These are phyloP conservation scores for Pissodes strobi DNA, from an alignment of 1,140 invertebrate genomes.

Conservation along the genomic window DNA sequence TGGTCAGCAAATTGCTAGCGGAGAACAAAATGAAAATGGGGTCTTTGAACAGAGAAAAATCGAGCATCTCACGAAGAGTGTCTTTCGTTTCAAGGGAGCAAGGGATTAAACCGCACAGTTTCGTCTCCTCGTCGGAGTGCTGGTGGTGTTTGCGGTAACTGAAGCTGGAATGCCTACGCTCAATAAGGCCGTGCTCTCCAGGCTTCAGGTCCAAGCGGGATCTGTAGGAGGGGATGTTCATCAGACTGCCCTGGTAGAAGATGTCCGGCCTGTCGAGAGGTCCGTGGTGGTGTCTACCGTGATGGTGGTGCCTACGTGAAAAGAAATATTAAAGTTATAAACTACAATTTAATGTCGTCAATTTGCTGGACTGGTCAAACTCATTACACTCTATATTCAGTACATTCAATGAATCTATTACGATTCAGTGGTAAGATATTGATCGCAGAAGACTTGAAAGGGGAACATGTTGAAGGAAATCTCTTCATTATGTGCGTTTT, in stretches of 20 bases:
- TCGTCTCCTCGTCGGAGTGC: conserved; percentile 3
- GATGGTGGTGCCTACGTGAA: conserved; percentile 10
- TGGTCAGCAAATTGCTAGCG: conserved; percentile 93
- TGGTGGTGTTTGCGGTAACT: conserved; percentile 45
- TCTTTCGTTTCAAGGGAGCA: conserved; percentile 65
- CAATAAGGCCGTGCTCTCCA: conserved; percentile 50
- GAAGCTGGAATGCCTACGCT: conserved; percentile 40
- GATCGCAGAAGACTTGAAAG: no score
- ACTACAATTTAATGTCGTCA: no score
- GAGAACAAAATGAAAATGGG: conserved; percentile 89
- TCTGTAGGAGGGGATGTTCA: conserved; percentile 59
- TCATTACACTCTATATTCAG: no score
- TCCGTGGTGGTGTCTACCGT: conserved; percentile 59
- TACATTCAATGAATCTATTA: no score
- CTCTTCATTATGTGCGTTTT: no score
- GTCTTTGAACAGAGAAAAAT: conserved; percentile 81
- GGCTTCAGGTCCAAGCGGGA: conserved; percentile 55
- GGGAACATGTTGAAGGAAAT: no score
- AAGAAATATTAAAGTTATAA: no score
- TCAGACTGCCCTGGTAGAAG: conserved; percentile 82
- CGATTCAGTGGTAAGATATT: no score
- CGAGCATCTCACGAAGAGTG: conserved; percentile 81
- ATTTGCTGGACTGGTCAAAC: no score
- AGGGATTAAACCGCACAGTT: conserved; percentile 58
- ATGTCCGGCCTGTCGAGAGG: conserved; percentile 86